Evolutionary conservation across 2,797 vertebrate species (phyloP).

Genomic region (Myotis findleyi): DNA sequence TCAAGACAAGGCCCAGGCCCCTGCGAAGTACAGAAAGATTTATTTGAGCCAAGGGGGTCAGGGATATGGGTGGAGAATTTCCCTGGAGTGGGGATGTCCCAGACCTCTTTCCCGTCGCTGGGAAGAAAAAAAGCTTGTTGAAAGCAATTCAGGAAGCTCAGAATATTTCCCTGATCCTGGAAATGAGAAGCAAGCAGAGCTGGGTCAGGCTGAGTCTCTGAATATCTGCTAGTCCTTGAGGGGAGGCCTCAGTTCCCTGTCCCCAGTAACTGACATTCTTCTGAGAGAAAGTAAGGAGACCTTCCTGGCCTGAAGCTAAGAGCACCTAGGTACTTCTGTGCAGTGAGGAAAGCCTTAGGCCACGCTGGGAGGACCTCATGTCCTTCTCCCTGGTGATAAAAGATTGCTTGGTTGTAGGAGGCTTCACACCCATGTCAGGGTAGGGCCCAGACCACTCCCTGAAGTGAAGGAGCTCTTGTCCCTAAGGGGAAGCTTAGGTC

Average conservation of each 20-base stretch:
- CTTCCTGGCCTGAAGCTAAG: not conserved
- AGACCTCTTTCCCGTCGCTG: constrained; percentile 19
- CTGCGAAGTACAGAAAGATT: constrained; percentile 4
- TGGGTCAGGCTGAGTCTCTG: not conserved
- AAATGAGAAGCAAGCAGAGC: constrained; percentile 23
- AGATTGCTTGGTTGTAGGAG: not conserved
- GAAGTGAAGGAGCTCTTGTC: not conserved
- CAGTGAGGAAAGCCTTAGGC: not conserved
- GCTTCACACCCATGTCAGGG: not conserved
- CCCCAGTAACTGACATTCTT: constrained; percentile 11
- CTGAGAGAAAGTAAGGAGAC: not conserved
- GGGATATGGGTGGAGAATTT: constrained; percentile 10
- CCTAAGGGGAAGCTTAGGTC: not conserved
- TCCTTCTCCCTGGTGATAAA: constrained; percentile 15
- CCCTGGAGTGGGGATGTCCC: not conserved
- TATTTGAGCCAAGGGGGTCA: not conserved
- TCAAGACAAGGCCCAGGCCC: not conserved
- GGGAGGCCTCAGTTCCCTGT: not conserved
- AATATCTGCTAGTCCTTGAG: not conserved
- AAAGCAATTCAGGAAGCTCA: constrained; percentile 35
- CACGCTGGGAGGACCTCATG: not conserved
- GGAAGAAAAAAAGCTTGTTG: constrained; percentile 6
- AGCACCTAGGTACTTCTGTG: not conserved
- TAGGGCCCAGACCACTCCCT: not conserved
- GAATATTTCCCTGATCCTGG: not conserved